Percentiles rank a stretch among this genome's conserved stretches.
Evolutionary conservation across 2,113 vertebrate species (phyloP).

Genomic region (Periophthalmodon schlosseri): DNA sequence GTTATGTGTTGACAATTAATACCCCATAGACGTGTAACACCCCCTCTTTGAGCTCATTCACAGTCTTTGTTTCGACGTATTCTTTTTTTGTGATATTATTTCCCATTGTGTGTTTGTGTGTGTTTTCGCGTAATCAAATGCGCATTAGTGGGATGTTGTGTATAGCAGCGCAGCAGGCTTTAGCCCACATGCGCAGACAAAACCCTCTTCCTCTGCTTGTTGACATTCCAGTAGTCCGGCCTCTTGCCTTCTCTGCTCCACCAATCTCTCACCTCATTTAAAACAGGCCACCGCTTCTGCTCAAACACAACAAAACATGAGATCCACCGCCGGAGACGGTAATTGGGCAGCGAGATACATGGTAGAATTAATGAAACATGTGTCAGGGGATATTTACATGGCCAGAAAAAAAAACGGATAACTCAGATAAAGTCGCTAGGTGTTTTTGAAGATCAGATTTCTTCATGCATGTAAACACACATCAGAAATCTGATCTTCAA

Average conservation of each 20-base stretch:
- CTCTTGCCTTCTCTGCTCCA: conserved; percentile 48
- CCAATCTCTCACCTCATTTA: conserved; percentile 56
- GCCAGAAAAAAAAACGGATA: too few species aligned
- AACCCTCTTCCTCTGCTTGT: conserved; percentile 48
- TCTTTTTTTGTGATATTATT: not conserved
- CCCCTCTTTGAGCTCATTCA: too few species aligned
- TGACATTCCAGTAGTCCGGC: conserved; percentile 71
- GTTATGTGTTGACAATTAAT: too few species aligned
- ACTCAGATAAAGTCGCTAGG: too few species aligned
- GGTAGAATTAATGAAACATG: not conserved
- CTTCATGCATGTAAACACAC: too few species aligned
- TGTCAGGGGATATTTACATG: not conserved
- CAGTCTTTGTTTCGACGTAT: not conserved
- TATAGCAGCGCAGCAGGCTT: not conserved
- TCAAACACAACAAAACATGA: conserved; percentile 16
- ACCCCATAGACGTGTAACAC: too few species aligned
- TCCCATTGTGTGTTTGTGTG: not conserved
- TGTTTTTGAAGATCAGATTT: too few species aligned
- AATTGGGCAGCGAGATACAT: conserved; percentile 6
- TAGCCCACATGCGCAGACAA: conserved; percentile 52
- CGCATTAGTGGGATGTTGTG: conserved; percentile 9
- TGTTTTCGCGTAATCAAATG: conserved; percentile 24
- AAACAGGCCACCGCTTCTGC: conserved; percentile 46
- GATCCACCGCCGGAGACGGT: conserved; percentile 22
- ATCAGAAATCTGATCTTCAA: too few species aligned